Conservation (phyloP, 2,113 vertebrate genomes). For the Cyanoramphus novaezelandiae region DNA sequence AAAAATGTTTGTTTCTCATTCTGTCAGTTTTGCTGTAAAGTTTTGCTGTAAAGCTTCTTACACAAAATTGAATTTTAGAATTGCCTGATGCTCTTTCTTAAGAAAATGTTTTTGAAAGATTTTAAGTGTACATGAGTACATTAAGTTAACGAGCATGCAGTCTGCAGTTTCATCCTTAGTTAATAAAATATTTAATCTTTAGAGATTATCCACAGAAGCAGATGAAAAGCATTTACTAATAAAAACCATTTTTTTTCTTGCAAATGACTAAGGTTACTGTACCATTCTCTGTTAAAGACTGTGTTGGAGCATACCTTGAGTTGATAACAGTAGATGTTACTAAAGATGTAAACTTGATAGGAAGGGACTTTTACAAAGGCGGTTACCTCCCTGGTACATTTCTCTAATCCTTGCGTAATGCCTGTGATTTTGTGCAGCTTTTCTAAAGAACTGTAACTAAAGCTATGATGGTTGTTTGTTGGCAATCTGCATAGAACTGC, state of each 20-base stretch:
- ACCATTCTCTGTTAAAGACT: not conserved
- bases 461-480: not conserved
- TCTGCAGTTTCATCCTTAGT: not conserved
- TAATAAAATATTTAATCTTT: not conserved
- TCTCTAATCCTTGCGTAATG: not conserved
- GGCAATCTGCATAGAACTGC: not conserved
- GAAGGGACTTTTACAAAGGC: not conserved
- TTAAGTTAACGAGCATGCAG: not conserved
- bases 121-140: not conserved
- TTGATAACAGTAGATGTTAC: not conserved
- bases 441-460: not conserved
- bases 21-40: not conserved
- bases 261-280: not conserved
- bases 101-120: not conserved
- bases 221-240: not conserved
- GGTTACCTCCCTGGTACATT: not conserved
- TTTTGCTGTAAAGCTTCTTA: not conserved
- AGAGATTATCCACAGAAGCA: not conserved
- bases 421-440: not conserved
- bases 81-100: not conserved
- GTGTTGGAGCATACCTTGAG: fast-evolving
- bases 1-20: not conserved
- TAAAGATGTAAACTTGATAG: not conserved
- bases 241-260: fast-evolving
- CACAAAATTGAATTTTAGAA: not conserved